phyloP scores from a whole-genome alignment of 2,888 invertebrate genomes.

The Suillia variegata region DNA sequence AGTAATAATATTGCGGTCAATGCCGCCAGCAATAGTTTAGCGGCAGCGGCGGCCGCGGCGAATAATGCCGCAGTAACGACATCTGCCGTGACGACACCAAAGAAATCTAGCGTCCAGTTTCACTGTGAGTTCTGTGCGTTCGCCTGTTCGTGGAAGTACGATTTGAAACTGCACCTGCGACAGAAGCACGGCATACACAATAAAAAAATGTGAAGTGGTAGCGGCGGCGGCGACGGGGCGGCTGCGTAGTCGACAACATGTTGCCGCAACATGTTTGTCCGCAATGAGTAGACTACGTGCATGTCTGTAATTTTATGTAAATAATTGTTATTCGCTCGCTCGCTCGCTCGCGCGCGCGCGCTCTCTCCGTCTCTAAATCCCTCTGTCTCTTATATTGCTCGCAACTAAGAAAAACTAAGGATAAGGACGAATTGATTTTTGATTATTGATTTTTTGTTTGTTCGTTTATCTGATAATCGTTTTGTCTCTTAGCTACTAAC shows the following conservation, averaged over 20 bases:
- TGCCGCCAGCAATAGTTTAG: slow-evolving; percentile 14
- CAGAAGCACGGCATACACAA: slow-evolving; percentile 61
- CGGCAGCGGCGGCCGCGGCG: slow-evolving; percentile 16
- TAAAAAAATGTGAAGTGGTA: slow-evolving; percentile 54
- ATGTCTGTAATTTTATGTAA: not conserved
- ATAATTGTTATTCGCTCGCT: not conserved
- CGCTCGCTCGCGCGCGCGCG: slow-evolving; percentile 5
- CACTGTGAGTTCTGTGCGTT: slow-evolving; percentile 60
- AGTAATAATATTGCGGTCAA: slow-evolving; percentile 8
- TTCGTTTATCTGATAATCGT: too few species aligned
- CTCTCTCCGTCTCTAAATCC: too few species aligned
- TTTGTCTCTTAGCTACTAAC: too few species aligned
- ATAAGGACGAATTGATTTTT: too few species aligned
- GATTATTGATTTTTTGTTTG: too few species aligned
- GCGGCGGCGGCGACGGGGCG: not conserved
- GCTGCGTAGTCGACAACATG: slow-evolving; percentile 6
- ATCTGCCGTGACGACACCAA: slow-evolving; percentile 35
- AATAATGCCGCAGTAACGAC: slow-evolving; percentile 12
- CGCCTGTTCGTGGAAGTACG: slow-evolving; percentile 61
- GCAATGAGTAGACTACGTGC: not conserved
- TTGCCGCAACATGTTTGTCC: not conserved
- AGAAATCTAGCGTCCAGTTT: slow-evolving; percentile 51
- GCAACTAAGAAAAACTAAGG: too few species aligned
- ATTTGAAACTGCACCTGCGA: slow-evolving; percentile 60
- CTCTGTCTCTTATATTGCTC: too few species aligned